phyloP scores from a whole-genome alignment of 2,797 vertebrate species.

The Chaenodraco wilsoni region DNA sequence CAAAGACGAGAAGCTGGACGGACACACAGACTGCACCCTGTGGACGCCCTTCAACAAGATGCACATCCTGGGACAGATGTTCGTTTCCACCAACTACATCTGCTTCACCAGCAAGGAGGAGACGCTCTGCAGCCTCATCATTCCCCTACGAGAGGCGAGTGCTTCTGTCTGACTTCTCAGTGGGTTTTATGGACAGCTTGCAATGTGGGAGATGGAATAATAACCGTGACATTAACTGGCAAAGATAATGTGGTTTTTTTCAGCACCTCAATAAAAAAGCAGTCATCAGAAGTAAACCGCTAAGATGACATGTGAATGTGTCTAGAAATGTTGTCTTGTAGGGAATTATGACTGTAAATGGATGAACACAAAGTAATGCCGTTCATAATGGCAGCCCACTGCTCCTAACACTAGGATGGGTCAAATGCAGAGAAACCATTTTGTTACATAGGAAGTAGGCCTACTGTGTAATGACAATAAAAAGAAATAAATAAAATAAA shows the following conservation, averaged over 20 bases:
- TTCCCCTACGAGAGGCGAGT: conserved; percentile 93
- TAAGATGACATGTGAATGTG: not conserved
- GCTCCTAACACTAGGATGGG: too few species aligned
- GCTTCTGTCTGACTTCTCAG: conserved; percentile 6
- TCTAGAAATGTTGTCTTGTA: conserved; percentile 4
- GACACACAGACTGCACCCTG: conserved; percentile 96
- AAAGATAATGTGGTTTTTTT: not conserved
- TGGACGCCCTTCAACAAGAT: conserved; percentile 99
- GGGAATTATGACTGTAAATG: not conserved
- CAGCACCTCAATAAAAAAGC: not conserved
- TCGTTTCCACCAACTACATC: conserved; percentile 99
- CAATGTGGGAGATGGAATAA: not conserved
- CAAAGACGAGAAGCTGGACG: conserved; percentile 96
- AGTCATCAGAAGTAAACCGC: not conserved
- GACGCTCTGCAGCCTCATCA: conserved; percentile 94
- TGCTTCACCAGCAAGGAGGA: conserved; percentile 99
- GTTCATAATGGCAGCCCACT: too few species aligned
- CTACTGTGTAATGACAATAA: too few species aligned
- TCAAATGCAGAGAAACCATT: too few species aligned
- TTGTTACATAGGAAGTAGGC: too few species aligned
- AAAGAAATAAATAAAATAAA: too few species aligned
- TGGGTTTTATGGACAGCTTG: not conserved
- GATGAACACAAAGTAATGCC: not conserved
- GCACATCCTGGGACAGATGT: conserved; percentile 99
- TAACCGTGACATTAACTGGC: not conserved